Evolutionary conservation across 2,888 invertebrate species (phyloP), one percentile per base, ranked within the genome.

Genomic region (Pristionchus arcanus): DNA sequence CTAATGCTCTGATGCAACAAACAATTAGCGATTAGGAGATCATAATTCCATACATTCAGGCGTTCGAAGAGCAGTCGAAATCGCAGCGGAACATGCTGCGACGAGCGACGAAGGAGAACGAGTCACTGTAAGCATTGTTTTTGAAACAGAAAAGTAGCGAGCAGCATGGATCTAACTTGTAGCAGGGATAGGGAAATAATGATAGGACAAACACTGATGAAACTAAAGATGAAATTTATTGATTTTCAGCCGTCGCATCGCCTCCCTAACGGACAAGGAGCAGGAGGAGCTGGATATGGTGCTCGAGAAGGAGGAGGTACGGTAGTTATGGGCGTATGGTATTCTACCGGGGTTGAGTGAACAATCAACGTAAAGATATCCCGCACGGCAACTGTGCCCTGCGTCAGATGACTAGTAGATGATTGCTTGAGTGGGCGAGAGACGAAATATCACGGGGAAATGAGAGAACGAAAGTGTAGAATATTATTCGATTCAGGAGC

Each of bases 41-140:
- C n/a, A n/a, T n/a, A 28, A 68, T 28, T n/a, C n/a, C 68, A 68
- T 3, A 68, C n/a, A n/a, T 81, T 34, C 53, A 53, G 81, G 74
- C 63, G 25, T 63, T n/a, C 34, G 93, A 85, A 91, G 93, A 88
- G 92, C 94, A 71, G 92, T 94, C 53, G 91, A 91, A 53, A 91
- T 92, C 13, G 86, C 87, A 94, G 37, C 91, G 93, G 89, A 90
- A 87, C 11, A 93, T 92, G 49, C 90, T 94, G n/a, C 55, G 94
- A n/a, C 90, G 93, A 7, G 91, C 93, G 15, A 93, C 94, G 68
- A 92, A 92, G 55, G 93, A 94, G 90, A 90, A 92, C n/a, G 93
- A 94, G 42, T 91, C 93, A 19, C 59, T 94, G 94, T 94, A 90
- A 89, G 91, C 5, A 49, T 21, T 90, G 31, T 34, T 89, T 11